A percentile compares a stretch with the other conserved stretches of the same genome.
Conservation (phyloP, 2,797 vertebrate genomes). For the Karalla daura region DNA sequence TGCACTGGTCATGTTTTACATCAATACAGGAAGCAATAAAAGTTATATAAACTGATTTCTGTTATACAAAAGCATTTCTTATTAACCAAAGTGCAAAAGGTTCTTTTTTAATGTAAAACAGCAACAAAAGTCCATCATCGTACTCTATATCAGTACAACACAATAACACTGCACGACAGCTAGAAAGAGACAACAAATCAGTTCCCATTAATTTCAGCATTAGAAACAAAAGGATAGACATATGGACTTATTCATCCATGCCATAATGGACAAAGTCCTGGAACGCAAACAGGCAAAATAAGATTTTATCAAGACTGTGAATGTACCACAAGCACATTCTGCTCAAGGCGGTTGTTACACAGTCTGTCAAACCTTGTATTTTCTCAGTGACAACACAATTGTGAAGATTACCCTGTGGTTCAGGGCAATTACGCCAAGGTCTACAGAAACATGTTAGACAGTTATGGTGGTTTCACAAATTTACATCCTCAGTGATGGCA, state of each 20-base stretch:
- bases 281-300: neutral
- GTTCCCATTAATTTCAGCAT: neutral
- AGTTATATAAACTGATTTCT: neutral
- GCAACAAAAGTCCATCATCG: neutral
- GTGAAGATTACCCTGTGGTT: slow-evolving; percentile 4
- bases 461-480: neutral
- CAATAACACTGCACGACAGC: neutral
- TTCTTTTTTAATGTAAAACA: neutral
- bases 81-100: neutral
- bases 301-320: slow-evolving; percentile 11
- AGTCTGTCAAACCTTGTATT: neutral
- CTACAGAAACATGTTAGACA: neutral
- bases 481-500: neutral
- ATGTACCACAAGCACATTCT: neutral
- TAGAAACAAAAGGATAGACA: neutral
- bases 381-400: slow-evolving; percentile 8
- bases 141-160: neutral
- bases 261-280: slow-evolving; percentile 14
- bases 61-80: neutral
- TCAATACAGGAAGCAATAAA: neutral
- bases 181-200: neutral
- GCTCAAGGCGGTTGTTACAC: neutral
- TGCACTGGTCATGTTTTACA: slow-evolving; percentile 37
- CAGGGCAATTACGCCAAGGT: neutral
- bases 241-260: neutral